These are phyloP conservation scores for Aspidoscelis tigris DNA, from an alignment of 2,113 vertebrate genomes.

Conservation along the genomic window DNA sequence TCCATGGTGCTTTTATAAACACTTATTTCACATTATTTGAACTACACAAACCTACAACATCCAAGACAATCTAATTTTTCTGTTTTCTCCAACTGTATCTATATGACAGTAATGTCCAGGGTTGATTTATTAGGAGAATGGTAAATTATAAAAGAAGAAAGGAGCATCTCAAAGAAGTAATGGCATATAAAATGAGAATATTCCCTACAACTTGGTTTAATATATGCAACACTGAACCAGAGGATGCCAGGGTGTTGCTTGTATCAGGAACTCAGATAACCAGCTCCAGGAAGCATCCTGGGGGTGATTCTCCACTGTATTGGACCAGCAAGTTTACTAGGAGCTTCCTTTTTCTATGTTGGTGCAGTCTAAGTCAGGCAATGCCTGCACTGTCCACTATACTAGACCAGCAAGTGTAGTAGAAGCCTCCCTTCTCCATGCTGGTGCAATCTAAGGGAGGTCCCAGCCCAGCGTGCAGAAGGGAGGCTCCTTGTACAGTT, in stretches of 20 bases:
- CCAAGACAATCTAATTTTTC: constrained; percentile 25
- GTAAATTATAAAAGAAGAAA: background rate
- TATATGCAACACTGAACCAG: background rate
- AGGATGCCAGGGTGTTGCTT: background rate
- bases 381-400: no score
- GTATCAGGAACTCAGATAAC: background rate
- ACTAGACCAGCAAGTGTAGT: no score
- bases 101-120: background rate
- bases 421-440: no score
- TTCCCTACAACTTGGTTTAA: background rate
- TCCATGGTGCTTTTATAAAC: background rate
- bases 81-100: background rate
- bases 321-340: background rate
- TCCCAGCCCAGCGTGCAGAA: no score
- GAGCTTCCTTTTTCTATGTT: background rate
- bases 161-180: background rate
- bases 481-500: no score
- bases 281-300: no score
- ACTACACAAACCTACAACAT: constrained; percentile 24
- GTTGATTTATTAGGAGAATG: background rate
- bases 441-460: no score
- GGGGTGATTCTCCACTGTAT: background rate
- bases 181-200: no score
- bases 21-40: background rate
- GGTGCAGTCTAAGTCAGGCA: no score